Evolutionary conservation across 2,113 vertebrate species (phyloP), one percentile per base, ranked within the genome.

Genomic region (Poicephalus meyeri): DNA sequence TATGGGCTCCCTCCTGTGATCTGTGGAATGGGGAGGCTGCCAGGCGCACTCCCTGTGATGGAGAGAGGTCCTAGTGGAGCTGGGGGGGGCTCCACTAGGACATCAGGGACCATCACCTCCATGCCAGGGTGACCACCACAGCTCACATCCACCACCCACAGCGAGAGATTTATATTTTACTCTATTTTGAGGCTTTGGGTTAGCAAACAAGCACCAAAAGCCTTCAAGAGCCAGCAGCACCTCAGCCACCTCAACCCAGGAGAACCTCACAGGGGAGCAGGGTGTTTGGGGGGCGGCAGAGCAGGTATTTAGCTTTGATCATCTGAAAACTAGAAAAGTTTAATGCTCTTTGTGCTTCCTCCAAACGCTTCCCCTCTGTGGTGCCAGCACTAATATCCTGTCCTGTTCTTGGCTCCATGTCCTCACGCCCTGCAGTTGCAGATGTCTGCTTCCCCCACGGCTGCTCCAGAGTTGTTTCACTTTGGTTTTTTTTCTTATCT

Each of bases 41-140:
- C 56, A 18, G 25, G n/a, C 2, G 2, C 4, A 1, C 7, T 60
- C 28, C 11, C 23, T 5, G 1, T 37, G 47, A 9, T 3, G 11
- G 25, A 19, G 7, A 42, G 29, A 35, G 41, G 28, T 47, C 24
- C 64, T 47, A 41, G 13, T 33, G 60, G 53, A 71, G 49, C 44
- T 26, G 28, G 10, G 7, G 39, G 52, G 11, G 29, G 7, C 33
- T 53, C 46, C 6, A 2, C 28, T 42, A 44, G 23, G 9, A 3
- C 15, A 26, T 3, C 0, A 1, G 13, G 25, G 26, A 60, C n/a
- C 15, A 21, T 15, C n/a, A 21, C 10, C 35, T 64, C 39, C 71
- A 12, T 0, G 0, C 16, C 0, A 0, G 8, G 25, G 20, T 56
- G 33, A 15, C 26, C 50, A 29, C 31, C 55, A 25, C 2, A 7